These are phyloP conservation scores for Aphyosemion australe DNA, from an alignment of 2,113 vertebrate genomes.

Conservation along the genomic window DNA sequence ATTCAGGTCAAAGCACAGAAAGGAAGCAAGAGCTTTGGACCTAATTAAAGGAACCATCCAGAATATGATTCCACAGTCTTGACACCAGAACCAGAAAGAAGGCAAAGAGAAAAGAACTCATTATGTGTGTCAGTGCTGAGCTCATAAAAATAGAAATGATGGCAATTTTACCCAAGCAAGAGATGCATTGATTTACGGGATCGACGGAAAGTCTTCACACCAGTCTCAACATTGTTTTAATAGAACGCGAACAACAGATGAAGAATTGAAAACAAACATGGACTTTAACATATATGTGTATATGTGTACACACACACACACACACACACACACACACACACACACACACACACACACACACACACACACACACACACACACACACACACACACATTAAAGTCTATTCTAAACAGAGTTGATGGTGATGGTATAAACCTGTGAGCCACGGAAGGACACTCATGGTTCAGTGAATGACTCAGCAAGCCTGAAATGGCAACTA, in stretches of 20 bases:
- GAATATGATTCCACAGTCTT: slow-evolving; percentile 12
- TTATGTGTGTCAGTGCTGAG: neutral
- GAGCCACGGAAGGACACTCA: slow-evolving; percentile 39
- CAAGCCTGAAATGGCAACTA: slow-evolving; percentile 59
- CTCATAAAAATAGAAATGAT: slow-evolving; percentile 1
- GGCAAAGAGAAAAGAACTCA: slow-evolving; percentile 1
- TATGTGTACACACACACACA: too few relatives aligned
- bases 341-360: neutral
- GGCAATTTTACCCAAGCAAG: neutral
- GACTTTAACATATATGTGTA: neutral
- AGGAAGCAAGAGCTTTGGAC: slow-evolving; percentile 2
- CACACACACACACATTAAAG: slow-evolving; percentile 3
- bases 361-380: neutral
- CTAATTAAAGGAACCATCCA: slow-evolving; percentile 18
- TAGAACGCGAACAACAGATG: neutral
- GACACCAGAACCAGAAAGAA: slow-evolving; percentile 14
- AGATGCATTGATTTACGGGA: neutral
- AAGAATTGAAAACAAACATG: neutral
- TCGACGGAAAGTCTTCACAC: slow-evolving; percentile 12
- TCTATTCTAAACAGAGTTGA: slow-evolving; percentile 39
- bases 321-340: too few relatives aligned
- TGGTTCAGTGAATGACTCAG: slow-evolving; percentile 59
- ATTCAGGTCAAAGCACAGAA: slow-evolving; percentile 2
- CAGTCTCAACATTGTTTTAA: neutral
- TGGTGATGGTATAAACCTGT: slow-evolving; percentile 31